Percentiles rank a stretch among this genome's conserved stretches.
These are phyloP conservation scores for Drosophila ohnishii DNA, from an alignment of 1,140 invertebrate genomes.

Conservation along the genomic window DNA sequence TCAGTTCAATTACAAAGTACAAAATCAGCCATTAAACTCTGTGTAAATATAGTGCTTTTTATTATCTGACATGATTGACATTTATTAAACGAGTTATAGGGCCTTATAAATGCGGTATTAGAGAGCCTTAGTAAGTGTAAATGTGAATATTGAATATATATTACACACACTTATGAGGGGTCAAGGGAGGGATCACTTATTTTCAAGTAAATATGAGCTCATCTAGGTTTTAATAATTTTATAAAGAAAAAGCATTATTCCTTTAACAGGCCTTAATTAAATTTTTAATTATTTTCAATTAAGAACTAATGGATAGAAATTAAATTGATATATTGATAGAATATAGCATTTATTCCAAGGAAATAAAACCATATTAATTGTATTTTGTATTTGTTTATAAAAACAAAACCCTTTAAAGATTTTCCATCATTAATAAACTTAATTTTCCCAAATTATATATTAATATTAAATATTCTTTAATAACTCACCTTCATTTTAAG, in stretches of 20 bases:
- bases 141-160: not conserved
- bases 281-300: not conserved
- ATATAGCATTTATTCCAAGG: no score
- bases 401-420: no score
- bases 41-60: not conserved
- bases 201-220: constrained; percentile 1
- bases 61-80: not conserved
- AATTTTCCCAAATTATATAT: no score
- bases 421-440: no score
- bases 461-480: no score
- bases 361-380: no score
- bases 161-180: not conserved
- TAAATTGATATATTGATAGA: not conserved
- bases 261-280: no score
- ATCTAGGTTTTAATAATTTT: not conserved
- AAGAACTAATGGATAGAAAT: not conserved
- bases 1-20: not conserved
- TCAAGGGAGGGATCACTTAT: not conserved
- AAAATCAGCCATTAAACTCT: not conserved
- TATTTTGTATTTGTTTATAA: no score
- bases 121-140: not conserved
- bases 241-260: no score
- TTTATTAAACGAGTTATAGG: constrained; percentile 4
- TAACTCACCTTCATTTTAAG: constrained; percentile 82
- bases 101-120: not conserved